Evolutionary conservation across 1,140 invertebrate species (phyloP), one percentile per base, ranked within the genome.

Genomic region (Whitmania pigra): DNA sequence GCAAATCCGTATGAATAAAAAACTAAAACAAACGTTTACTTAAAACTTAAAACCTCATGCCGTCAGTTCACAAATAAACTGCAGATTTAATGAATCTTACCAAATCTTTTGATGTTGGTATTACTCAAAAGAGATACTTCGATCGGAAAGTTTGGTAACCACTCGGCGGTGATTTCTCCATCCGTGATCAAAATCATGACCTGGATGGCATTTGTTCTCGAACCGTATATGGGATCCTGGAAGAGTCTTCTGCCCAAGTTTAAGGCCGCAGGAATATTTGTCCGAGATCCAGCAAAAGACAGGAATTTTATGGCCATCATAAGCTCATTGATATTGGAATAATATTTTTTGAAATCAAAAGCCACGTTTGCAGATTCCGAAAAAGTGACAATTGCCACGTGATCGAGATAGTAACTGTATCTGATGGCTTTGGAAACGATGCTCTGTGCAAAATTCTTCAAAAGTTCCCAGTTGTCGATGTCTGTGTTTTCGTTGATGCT

Each of bases 111-210:
- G 29, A 70, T 70, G 29, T 70, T 70, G 40, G 69, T 53, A 5
- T 0, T 3, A 18, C 22, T 9, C 31, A 70, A 53, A n/a, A 15
- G 11, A 25, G n/a, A n/a, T 18, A 70, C 49, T 70, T 70, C 40
- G 2, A 36, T 0, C 11, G 6, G 6, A 13, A 53, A 70, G 3
- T 25, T 22, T 22, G 1, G 2, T 15, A 4, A 0, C 69, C 69
- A 70, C 5, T 5, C 4, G 25, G 31, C 2, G n/a, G 4, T 70
- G 31, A 53, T 18, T 0, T 9, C 22, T 25, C 69, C 69, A 70
- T 70, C 69, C 6, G 69, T 70, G 9, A 70, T 36, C 43, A 70
- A 53, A 22, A 70, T 27, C 69, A 70, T 70, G n/a, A 70, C 15
- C 15, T 49, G 5, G 22, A 70, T 6, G 7, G 40, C 43, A 70